Conservation (phyloP, 2,888 invertebrate genomes). For the Chaetogeoica ovagalla region DNA sequence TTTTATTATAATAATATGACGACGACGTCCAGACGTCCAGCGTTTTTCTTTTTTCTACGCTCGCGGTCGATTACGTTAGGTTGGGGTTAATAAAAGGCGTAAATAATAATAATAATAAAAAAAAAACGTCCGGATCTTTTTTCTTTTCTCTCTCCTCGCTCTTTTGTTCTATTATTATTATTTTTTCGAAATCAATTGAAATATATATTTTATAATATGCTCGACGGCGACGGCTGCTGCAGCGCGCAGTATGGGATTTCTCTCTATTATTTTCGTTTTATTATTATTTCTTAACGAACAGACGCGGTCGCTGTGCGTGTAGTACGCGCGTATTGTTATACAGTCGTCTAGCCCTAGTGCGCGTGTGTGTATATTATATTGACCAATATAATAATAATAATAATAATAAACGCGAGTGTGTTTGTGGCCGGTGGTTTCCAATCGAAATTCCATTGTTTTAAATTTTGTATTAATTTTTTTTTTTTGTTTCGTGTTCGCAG, state of each 20-base stretch:
- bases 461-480: neutral
- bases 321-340: constrained; percentile 1
- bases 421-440: constrained; percentile 1
- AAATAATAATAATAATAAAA: too few relatives aligned
- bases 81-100: too few relatives aligned
- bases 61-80: too few relatives aligned
- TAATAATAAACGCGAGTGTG: neutral
- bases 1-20: too few relatives aligned
- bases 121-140: too few relatives aligned
- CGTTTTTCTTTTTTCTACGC: constrained; percentile 7
- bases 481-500: constrained; percentile 63
- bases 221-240: constrained; percentile 10
- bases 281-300: constrained; percentile 37
- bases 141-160: neutral
- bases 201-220: neutral
- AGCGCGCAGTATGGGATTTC: constrained; percentile 47
- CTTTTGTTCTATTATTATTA: constrained; percentile 48
- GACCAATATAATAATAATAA: too few relatives aligned
- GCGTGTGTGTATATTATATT: neutral
- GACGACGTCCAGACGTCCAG: neutral
- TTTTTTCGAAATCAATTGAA: constrained; percentile 44
- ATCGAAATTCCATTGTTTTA: constrained; percentile 32
- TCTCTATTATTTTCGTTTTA: neutral
- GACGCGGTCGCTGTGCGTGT: neutral
- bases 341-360: neutral